Base-by-base conservation (phyloP, 1,140 invertebrate species). In the Camponotus floridanus region DNA sequence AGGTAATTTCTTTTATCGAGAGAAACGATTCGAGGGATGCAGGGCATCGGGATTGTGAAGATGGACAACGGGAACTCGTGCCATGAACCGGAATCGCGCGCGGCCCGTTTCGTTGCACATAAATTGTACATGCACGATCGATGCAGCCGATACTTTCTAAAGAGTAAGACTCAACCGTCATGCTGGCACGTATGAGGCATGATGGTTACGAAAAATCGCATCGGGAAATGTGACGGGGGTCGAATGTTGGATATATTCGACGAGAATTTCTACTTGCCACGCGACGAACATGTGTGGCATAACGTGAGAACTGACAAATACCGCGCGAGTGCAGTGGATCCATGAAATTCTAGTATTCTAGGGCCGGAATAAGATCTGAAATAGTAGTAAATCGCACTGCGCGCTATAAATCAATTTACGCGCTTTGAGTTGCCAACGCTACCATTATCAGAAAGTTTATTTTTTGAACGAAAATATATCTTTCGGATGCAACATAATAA, bases 271-370 rank as follows among this genome's bases (percentile, higher is more conserved):
- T 61, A 61, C 67, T 71, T 61, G 55, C 51, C 67, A 13, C 64
- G 51, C 78, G 51, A 55, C 36, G 78, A 71, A 21, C 65, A 71
- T 81, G 65, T 59, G 36, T 57, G 65, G 39, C 67, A 21, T 81
- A 81, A 61, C 65, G 67, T 59, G 78, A 71, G 51, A 71, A 59
- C 36, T 81, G 78, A 81, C 78, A 81, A 81, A 81, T 81, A 71
- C 21, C 26, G 39, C 39, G 65, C 51, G 26, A 70, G 51, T 59
- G 51, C 36, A 71, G 15, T 45, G 39, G 67, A 45, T 81, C 78
- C 57, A 39, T 21, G 51, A 81, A 81, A 81, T 81, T 81, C 51
- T 61, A 21, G n/a, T 42, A 45, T 42, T 26, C 18, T 15, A 21
- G 36, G 26, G 8, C 1, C 36, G 67, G 36, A 71, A 57, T 81